Evolutionary conservation across 1,140 invertebrate species (phyloP), one percentile per base, ranked within the genome.

Genomic region (Sycobia sp.): DNA sequence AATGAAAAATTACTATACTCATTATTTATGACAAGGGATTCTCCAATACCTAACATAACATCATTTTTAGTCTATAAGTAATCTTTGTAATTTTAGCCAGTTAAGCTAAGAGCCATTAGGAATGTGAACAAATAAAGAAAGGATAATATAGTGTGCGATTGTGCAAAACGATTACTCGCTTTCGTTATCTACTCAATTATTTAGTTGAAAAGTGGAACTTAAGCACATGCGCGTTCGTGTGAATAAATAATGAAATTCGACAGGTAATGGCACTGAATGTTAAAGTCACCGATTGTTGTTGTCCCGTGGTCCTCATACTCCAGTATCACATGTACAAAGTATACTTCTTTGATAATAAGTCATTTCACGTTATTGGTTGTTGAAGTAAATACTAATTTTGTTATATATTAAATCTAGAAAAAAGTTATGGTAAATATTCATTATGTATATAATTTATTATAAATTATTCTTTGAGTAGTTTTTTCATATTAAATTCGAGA

Each of bases 21-120:
- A 75, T 75, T 73, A 73, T 71, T 73, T 73, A 81, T 70, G 74
- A 79, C 79, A 80, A 76, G 71, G 71, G 77, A 76, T 69, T 75
- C 78, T 73, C 80, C 65, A 74, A 76, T 77, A 77, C 71, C 69
- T 71, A 74, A 67, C 69, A 66, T 51, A 57, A 64, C 73, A 80
- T 76, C 71, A 77, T 74, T 79, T 73, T 73, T 80, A 82, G 73
- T 70, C 65, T 63, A 32, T 81, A 80, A 81, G 74, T 63, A 69
- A 74, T 67, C 66, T 72, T 78, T 79, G 66, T 78, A 77, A 79
- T 73, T 58, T 71, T 76, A 74, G 72, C 25, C 55, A 58, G 11
- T 63, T 69, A 73, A 75, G 62, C 8, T 39, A 61, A 60, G 75
- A 67, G 73, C 71, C 68, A 75, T 73, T 73, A 74, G 73, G 70